A percentile compares a stretch with the other conserved stretches of the same genome.
phyloP scores from a whole-genome alignment of 2,888 invertebrate species.

The Cerastis leucographa region DNA sequence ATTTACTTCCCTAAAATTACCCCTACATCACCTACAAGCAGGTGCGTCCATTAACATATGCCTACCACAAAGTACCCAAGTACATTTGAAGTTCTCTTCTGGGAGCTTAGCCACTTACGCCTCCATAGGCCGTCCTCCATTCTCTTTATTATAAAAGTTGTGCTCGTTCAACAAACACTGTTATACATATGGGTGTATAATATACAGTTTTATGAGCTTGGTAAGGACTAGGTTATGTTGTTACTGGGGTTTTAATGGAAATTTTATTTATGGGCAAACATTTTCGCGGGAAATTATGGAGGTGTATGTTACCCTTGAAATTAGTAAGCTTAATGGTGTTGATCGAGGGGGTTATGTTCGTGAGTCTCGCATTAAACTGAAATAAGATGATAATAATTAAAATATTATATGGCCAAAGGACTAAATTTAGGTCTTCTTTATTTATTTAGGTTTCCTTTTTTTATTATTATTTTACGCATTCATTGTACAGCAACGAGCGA shows the following conservation, averaged over 20 bases:
- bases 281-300: conserved; percentile 36
- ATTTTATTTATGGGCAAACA: conserved; percentile 58
- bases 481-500: no score
- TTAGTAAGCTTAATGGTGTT: conserved; percentile 18
- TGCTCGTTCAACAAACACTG: conserved; percentile 67
- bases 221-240: conserved; percentile 57
- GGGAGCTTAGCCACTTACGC: conserved; percentile 62
- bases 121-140: conserved; percentile 60
- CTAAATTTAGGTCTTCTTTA: neutral
- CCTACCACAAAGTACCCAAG: conserved; percentile 57
- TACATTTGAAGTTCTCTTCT: conserved; percentile 62
- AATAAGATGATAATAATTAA: neutral
- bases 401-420: neutral
- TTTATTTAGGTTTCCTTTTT: neutral
- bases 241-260: conserved; percentile 56
- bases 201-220: conserved; percentile 68
- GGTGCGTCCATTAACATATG: conserved; percentile 64
- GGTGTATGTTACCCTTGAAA: conserved; percentile 18
- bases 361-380: neutral
- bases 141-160: conserved; percentile 76
- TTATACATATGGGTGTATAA: conserved; percentile 64
- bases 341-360: neutral
- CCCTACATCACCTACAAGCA: conserved; percentile 46
- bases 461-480: no score
- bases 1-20: conserved; percentile 45